These are phyloP conservation scores for Ctenopoma multispine DNA, from an alignment of 2,797 vertebrate species.

Conservation along the genomic window DNA sequence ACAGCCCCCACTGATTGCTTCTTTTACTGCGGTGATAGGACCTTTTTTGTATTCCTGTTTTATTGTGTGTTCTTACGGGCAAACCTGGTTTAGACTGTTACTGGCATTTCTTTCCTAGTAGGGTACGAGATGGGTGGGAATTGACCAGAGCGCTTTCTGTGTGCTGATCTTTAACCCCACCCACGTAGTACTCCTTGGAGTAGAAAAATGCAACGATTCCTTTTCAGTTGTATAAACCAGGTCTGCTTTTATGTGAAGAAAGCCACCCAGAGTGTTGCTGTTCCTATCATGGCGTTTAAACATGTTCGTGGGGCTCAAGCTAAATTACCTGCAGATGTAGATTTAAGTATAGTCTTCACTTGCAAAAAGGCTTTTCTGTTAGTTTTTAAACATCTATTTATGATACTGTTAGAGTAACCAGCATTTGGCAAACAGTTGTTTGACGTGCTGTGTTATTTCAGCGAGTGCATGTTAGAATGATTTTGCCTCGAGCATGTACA, in stretches of 20 bases:
- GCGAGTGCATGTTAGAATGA: conserved; percentile 63
- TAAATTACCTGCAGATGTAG: conserved; percentile 35
- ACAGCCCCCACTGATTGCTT: conserved; percentile 43
- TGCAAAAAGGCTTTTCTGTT: conserved; percentile 47
- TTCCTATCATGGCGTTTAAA: conserved; percentile 29
- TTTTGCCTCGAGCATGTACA: conserved; percentile 55
- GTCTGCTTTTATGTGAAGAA: conserved; percentile 35
- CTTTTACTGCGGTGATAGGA: conserved; percentile 55
- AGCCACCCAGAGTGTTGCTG: conserved; percentile 28
- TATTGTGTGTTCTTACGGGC: conserved; percentile 65
- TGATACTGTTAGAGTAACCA: conserved; percentile 49
- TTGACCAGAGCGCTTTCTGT: neutral
- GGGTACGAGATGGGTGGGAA: neutral
- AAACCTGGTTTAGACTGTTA: conserved; percentile 62
- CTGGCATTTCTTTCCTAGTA: conserved; percentile 47
- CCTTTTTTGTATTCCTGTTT: conserved; percentile 82
- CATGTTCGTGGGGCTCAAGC: conserved; percentile 8
- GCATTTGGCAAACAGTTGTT: conserved; percentile 16
- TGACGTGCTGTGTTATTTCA: conserved; percentile 40
- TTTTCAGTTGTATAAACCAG: conserved; percentile 45
- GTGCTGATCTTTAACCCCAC: neutral
- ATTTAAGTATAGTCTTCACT: conserved; percentile 33
- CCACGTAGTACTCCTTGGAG: neutral
- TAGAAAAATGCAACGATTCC: conserved; percentile 16
- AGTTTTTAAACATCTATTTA: conserved; percentile 61